A percentile compares a stretch with the other conserved stretches of the same genome.
Conservation (phyloP, 2,797 vertebrate species). For the Pelodytes ibericus region DNA sequence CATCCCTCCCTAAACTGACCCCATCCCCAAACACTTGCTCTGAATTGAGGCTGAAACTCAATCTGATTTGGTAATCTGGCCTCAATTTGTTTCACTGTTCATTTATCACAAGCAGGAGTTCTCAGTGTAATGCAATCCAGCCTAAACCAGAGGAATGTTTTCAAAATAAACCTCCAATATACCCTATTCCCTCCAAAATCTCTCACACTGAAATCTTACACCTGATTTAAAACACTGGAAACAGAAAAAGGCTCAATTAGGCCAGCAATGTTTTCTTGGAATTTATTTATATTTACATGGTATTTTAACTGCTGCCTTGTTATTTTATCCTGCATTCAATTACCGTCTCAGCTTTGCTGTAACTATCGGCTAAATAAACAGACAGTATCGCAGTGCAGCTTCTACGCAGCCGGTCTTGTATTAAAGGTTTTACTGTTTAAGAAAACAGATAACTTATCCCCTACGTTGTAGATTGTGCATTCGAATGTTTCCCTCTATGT, state of each 20-base stretch:
- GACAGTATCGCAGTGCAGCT: constrained; percentile 31
- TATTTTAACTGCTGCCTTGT: constrained; percentile 59
- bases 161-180: constrained; percentile 62
- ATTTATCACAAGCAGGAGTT: constrained; percentile 54
- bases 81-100: constrained; percentile 49
- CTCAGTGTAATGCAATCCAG: constrained; percentile 56
- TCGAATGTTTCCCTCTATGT: neutral
- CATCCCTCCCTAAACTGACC: neutral
- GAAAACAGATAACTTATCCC: constrained; percentile 47
- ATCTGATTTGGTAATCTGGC: constrained; percentile 36
- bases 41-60: constrained; percentile 43
- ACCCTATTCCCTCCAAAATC: neutral
- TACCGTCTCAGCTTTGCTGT: constrained; percentile 56
- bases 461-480: constrained; percentile 1
- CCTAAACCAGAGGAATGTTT: constrained; percentile 52
- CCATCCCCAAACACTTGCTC: neutral
- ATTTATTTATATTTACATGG: constrained; percentile 62
- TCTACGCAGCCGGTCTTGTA: constrained; percentile 38
- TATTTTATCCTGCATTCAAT: constrained; percentile 62
- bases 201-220: constrained; percentile 53
- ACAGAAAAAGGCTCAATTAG: constrained; percentile 41
- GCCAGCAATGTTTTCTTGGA: constrained; percentile 52
- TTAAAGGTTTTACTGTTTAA: constrained; percentile 53
- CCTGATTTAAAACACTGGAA: neutral
- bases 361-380: constrained; percentile 60